Conservation (phyloP, 2,888 invertebrate species). For the Brenthis hecate region DNA sequence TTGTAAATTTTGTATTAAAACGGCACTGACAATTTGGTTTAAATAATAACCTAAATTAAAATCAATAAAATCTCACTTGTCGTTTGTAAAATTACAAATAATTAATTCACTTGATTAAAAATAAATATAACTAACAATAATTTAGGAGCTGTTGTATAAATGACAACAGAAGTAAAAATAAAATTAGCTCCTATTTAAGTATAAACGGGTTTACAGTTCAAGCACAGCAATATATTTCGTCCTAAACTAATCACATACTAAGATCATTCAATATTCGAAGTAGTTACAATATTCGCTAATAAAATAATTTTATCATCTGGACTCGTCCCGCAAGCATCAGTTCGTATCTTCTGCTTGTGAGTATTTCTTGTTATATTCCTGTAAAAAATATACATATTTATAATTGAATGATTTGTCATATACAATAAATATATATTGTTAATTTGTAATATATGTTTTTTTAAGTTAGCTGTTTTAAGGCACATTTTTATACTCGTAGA, state of each 20-base stretch:
- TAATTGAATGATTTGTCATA: conserved; percentile 4
- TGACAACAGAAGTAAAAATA: conserved; percentile 3
- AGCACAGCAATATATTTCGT: conserved; percentile 8
- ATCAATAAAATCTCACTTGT: conserved; percentile 47
- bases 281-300: conserved; percentile 21
- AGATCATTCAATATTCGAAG: conserved; percentile 33
- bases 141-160: not conserved
- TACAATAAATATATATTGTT: too few relatives aligned
- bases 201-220: conserved; percentile 1
- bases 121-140: not conserved
- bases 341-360: conserved; percentile 43
- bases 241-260: conserved; percentile 22
- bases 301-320: conserved; percentile 17
- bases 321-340: conserved; percentile 42
- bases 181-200: conserved; percentile 8
- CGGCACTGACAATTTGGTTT: conserved; percentile 17
- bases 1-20: conserved; percentile 6
- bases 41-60: conserved; percentile 13
- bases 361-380: conserved; percentile 65
- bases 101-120: conserved; percentile 2
- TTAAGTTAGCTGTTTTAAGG: too few relatives aligned
- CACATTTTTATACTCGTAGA: too few relatives aligned
- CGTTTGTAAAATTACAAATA: conserved; percentile 50
- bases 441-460: too few relatives aligned
- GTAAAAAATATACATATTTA: conserved; percentile 42